Evolutionary conservation across 2,113 vertebrate genomes (phyloP).

Genomic region (Poeciliopsis prolifica): DNA sequence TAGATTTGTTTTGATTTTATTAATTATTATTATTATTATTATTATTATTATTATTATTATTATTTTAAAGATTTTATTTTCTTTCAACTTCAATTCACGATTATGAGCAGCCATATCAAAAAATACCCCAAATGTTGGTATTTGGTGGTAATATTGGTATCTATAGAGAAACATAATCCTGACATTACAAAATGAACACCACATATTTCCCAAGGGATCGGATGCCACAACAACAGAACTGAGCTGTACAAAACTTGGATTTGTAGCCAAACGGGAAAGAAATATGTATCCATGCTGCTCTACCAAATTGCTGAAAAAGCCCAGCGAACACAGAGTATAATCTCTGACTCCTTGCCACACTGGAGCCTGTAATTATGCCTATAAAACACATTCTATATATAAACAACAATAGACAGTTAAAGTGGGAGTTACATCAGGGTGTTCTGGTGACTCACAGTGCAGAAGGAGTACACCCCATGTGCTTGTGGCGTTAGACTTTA

Average conservation of each 20-base stretch:
- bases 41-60: too few relatives aligned
- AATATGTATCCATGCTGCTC: background rate
- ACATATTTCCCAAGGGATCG: background rate
- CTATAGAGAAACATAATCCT: background rate
- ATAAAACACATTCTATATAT: constrained; percentile 74
- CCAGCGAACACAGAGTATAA: constrained; percentile 49
- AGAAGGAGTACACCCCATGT: constrained; percentile 42
- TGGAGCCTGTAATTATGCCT: constrained; percentile 63
- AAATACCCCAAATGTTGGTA: too few relatives aligned
- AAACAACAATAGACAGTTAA: constrained; percentile 72
- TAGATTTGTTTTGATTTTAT: too few relatives aligned
- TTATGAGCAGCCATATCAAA: too few relatives aligned
- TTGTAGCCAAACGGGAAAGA: background rate
- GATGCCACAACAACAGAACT: background rate
- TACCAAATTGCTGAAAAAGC: constrained; percentile 22
- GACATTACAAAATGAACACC: background rate
- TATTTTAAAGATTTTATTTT: too few relatives aligned
- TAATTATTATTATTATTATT: too few relatives aligned
- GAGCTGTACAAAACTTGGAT: constrained; percentile 3
- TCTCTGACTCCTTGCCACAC: constrained; percentile 47
- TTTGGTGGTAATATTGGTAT: background rate
- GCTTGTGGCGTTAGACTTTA: constrained; percentile 26
- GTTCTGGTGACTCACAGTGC: constrained; percentile 57
- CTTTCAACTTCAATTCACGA: too few relatives aligned
- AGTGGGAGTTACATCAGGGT: constrained; percentile 64